phyloP scores from a whole-genome alignment of 1,140 invertebrate species.

The Triops cancriformis region DNA sequence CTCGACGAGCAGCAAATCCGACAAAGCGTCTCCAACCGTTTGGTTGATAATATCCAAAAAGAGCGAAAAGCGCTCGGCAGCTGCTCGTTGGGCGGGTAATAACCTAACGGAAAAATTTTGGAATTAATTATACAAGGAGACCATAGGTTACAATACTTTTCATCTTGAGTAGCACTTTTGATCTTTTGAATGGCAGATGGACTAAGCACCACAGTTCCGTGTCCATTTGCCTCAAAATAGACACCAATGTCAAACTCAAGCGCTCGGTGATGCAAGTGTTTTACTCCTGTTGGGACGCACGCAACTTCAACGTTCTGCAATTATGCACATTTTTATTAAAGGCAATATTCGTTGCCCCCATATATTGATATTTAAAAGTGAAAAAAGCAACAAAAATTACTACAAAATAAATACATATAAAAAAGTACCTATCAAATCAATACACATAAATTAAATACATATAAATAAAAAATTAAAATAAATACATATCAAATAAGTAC shows the following conservation, averaged over 20 bases:
- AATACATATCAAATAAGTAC: no score
- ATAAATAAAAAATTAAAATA: no score
- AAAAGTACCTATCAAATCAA: no score
- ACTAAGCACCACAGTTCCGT: slow-evolving; percentile 86
- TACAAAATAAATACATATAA: no score
- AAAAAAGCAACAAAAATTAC: no score
- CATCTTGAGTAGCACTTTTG: slow-evolving; percentile 45
- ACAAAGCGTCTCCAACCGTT: slow-evolving; percentile 93
- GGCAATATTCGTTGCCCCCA: no score
- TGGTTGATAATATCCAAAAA: slow-evolving; percentile 85
- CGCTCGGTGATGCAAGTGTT: slow-evolving; percentile 91
- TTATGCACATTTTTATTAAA: neutral
- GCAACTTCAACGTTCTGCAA: slow-evolving; percentile 72
- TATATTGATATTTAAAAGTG: no score
- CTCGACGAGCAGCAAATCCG: slow-evolving; percentile 90
- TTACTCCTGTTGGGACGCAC: slow-evolving; percentile 88
- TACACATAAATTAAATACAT: no score
- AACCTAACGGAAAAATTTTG: slow-evolving; percentile 33
- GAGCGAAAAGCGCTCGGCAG: slow-evolving; percentile 52
- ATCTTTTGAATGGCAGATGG: slow-evolving; percentile 42
- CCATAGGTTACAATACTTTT: slow-evolving; percentile 28
- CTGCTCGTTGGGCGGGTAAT: slow-evolving; percentile 40
- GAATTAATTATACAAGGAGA: neutral
- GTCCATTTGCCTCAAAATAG: slow-evolving; percentile 99
- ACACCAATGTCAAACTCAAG: slow-evolving; percentile 87